Percentiles rank a stretch among this genome's conserved stretches.
These are phyloP conservation scores for Thamnophis sirtalis DNA, from an alignment of 2,113 vertebrate species.

Conservation along the genomic window DNA sequence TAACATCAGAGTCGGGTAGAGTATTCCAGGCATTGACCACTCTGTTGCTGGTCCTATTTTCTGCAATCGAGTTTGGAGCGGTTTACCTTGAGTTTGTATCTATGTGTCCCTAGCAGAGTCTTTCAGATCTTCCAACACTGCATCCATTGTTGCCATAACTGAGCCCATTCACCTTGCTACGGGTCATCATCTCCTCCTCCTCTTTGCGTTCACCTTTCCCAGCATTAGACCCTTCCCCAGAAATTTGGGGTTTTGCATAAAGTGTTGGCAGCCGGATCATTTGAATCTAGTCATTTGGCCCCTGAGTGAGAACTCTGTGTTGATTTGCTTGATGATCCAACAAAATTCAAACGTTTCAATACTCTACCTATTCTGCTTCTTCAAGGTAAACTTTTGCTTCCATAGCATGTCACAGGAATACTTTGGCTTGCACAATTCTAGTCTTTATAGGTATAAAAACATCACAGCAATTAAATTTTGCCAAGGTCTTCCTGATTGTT, in stretches of 20 bases:
- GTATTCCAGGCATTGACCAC: no score
- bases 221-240: neutral
- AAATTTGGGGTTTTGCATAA: neutral
- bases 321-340: neutral
- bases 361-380: neutral
- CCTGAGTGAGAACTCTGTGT: neutral
- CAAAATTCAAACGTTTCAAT: neutral
- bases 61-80: no score
- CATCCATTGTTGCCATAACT: neutral
- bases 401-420: neutral
- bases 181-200: neutral
- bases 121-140: neutral
- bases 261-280: neutral
- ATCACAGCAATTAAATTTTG: neutral
- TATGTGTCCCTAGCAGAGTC: neutral
- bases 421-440: neutral
- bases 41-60: no score
- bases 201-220: neutral
- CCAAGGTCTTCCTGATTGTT: neutral
- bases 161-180: neutral
- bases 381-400: neutral
- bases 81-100: no score
- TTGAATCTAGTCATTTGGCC: neutral
- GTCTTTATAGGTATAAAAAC: neutral
- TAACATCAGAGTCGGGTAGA: no score